Evolutionary conservation across 2,888 invertebrate species (phyloP).

Genomic region (Metellina segmentata): DNA sequence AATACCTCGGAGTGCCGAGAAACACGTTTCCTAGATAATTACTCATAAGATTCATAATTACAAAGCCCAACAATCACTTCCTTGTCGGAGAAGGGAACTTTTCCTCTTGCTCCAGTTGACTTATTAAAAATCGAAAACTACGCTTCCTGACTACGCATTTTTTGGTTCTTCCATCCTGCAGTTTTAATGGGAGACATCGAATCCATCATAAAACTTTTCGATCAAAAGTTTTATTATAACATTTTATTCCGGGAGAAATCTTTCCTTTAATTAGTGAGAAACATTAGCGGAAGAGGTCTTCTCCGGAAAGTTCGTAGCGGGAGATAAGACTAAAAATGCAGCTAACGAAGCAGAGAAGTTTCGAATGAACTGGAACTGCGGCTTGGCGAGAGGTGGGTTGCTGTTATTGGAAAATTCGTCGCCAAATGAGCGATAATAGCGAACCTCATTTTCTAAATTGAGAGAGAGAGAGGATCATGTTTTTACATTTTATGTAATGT

Average conservation of each 20-base stretch:
- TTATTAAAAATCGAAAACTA: conserved; percentile 73
- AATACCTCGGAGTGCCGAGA: neutral
- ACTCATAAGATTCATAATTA: conserved; percentile 63
- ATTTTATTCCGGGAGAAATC: conserved; percentile 60
- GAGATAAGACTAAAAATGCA: conserved; percentile 64
- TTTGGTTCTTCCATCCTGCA: neutral
- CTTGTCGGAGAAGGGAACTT: conserved; percentile 14
- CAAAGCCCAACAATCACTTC: conserved; percentile 61
- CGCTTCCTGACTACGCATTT: neutral
- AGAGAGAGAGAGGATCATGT: too few species aligned
- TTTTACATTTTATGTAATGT: too few species aligned
- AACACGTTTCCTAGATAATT: conserved; percentile 48
- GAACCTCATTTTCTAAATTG: neutral
- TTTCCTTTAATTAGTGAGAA: conserved; percentile 68
- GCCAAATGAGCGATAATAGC: conserved; percentile 1
- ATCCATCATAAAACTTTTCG: conserved; percentile 74
- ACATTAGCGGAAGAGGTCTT: conserved; percentile 62
- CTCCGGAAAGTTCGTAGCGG: conserved; percentile 32
- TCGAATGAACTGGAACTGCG: conserved; percentile 7
- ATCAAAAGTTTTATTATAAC: conserved; percentile 75
- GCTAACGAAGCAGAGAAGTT: conserved; percentile 63
- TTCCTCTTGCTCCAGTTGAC: conserved; percentile 53
- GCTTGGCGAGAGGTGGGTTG: conserved; percentile 23
- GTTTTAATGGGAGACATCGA: conserved; percentile 32
- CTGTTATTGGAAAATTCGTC: neutral